Conservation (phyloP, 1,140 invertebrate genomes). For the Oppia nitens region DNA sequence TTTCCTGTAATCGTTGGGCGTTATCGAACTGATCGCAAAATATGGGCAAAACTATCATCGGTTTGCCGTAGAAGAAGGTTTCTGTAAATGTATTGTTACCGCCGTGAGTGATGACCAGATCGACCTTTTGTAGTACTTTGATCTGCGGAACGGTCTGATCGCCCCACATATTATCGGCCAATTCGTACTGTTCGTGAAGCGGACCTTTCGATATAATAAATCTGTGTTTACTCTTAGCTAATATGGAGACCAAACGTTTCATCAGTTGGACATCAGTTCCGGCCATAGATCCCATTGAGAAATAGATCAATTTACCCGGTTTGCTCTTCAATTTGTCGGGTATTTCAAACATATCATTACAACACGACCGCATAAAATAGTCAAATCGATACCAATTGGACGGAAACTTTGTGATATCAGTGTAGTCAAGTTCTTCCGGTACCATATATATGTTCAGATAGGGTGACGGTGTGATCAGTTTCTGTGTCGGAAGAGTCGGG, state of each 20-base stretch:
- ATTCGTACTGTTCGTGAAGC: constrained; percentile 5
- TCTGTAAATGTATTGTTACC: constrained; percentile 25
- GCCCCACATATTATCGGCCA: constrained; percentile 18
- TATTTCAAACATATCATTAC: too few species aligned
- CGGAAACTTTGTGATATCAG: too few species aligned
- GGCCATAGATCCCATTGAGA: constrained; percentile 18
- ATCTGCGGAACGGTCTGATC: constrained; percentile 10
- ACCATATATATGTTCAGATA: too few species aligned
- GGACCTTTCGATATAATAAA: constrained; percentile 14
- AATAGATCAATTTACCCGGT: constrained; percentile 16
- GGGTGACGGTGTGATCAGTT: too few species aligned
- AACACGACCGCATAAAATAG: too few species aligned
- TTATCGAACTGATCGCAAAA: constrained; percentile 17
- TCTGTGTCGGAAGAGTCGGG: too few species aligned
- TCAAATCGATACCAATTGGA: too few species aligned
- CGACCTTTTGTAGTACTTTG: constrained; percentile 8
- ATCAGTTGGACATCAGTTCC: constrained; percentile 17
- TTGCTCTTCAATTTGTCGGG: too few species aligned
- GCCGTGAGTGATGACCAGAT: constrained; percentile 25
- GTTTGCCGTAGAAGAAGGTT: constrained; percentile 23
- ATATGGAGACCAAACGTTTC: constrained; percentile 3
- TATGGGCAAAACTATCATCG: constrained; percentile 23
- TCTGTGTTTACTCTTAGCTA: constrained; percentile 3
- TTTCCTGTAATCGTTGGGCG: constrained; percentile 13
- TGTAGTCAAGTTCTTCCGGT: too few species aligned